These are phyloP conservation scores for Zosterops hypoxanthus DNA, from an alignment of 2,113 vertebrate genomes.

Conservation along the genomic window DNA sequence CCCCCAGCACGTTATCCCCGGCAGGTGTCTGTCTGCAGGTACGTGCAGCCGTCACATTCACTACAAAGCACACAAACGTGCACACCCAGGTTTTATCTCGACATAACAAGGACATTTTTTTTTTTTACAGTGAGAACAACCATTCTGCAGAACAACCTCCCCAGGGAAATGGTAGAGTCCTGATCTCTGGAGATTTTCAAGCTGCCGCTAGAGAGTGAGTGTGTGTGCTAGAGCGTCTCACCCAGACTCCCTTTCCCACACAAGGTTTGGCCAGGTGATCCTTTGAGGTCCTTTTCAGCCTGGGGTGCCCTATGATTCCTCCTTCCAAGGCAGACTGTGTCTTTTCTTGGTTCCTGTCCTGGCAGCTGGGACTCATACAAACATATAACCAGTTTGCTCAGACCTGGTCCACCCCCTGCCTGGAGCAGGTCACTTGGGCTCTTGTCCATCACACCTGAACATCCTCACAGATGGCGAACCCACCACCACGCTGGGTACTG, in stretches of 20 bases:
- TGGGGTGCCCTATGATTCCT: background rate
- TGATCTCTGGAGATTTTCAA: background rate
- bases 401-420: background rate
- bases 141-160: background rate
- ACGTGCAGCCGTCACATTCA: accelerated
- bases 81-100: background rate
- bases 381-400: background rate
- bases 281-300: background rate
- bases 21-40: background rate
- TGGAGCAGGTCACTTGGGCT: background rate
- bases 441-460: background rate
- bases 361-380: background rate
- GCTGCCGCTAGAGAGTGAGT: background rate
- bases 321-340: background rate
- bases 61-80: background rate
- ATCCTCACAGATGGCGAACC: background rate
- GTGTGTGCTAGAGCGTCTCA: background rate
- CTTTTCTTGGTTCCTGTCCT: background rate
- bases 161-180: background rate
- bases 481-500: accelerated
- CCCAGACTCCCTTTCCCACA: background rate
- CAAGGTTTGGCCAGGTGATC: background rate
- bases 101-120: background rate
- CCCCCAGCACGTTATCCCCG: background rate
- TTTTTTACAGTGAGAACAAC: background rate